These are phyloP conservation scores for Phylloscopus collybita DNA, from an alignment of 2,797 vertebrate species.

Conservation along the genomic window DNA sequence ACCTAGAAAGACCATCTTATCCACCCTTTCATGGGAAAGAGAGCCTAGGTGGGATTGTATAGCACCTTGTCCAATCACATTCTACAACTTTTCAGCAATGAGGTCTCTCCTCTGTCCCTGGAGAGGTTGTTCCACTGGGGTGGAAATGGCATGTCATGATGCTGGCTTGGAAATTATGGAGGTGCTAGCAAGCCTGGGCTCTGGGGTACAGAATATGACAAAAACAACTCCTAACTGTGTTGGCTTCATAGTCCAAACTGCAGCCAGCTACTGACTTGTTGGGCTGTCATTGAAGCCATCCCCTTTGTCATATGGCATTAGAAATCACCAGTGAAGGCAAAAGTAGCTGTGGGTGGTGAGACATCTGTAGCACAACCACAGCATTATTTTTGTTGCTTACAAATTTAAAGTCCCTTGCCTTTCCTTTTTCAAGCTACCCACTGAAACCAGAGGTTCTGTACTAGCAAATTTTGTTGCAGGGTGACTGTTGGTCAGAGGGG, in stretches of 20 bases:
- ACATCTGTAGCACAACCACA: background rate
- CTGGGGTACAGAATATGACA: background rate
- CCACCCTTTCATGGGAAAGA: background rate
- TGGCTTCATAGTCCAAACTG: background rate
- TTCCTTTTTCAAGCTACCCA: background rate
- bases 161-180: background rate
- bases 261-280: background rate
- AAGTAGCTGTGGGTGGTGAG: background rate
- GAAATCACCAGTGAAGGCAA: background rate
- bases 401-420: background rate
- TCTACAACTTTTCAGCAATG: background rate
- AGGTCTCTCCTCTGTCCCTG: background rate
- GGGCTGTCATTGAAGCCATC: background rate
- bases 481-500: background rate
- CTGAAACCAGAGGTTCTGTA: background rate
- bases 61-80: background rate
- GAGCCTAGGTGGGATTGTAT: background rate
- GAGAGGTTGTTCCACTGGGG: background rate
- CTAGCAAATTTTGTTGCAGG: background rate
- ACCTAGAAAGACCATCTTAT: background rate
- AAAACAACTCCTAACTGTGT: background rate
- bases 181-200: background rate
- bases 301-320: too few relatives aligned
- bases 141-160: background rate
- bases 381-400: background rate